A percentile compares a stretch with the other conserved stretches of the same genome.
phyloP scores from a whole-genome alignment of 2,113 vertebrate species.

The Paraplagusia blochii region DNA sequence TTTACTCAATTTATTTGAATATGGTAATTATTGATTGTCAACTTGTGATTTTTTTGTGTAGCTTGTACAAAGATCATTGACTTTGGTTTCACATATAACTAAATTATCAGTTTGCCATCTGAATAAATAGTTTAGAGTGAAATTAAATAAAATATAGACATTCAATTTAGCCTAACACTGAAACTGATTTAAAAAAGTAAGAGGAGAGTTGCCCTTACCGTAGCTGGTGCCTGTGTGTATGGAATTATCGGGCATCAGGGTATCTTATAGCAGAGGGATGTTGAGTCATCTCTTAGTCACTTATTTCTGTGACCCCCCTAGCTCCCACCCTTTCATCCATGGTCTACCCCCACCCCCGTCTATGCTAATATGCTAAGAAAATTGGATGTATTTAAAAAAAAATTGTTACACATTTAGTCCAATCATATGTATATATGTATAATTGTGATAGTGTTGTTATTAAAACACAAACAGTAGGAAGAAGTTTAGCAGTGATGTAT shows the following conservation, averaged over 20 bases:
- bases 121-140: too few relatives aligned
- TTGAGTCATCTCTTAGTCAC: constrained; percentile 77
- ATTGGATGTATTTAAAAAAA: too few relatives aligned
- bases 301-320: constrained; percentile 29
- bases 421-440: neutral
- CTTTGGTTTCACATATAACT: too few relatives aligned
- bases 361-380: constrained; percentile 2
- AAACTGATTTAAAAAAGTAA: neutral
- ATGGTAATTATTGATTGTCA: constrained; percentile 44
- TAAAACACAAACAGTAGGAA: constrained; percentile 1
- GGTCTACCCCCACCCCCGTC: constrained; percentile 11
- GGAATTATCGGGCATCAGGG: constrained; percentile 49
- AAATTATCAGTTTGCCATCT: too few relatives aligned
- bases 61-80: constrained; percentile 50
- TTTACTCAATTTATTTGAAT: constrained; percentile 29
- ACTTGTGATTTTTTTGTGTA: constrained; percentile 20
- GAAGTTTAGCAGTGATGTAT: constrained; percentile 10
- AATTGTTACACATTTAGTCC: too few relatives aligned
- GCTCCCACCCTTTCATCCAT: constrained; percentile 7
- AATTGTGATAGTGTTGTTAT: neutral
- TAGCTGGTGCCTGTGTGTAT: constrained; percentile 34
- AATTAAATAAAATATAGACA: too few relatives aligned
- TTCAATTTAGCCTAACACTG: too few relatives aligned
- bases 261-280: constrained; percentile 66
- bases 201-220: constrained; percentile 59